phyloP scores from a whole-genome alignment of 1,140 invertebrate genomes.

The Pentalonia nigronervosa region DNA sequence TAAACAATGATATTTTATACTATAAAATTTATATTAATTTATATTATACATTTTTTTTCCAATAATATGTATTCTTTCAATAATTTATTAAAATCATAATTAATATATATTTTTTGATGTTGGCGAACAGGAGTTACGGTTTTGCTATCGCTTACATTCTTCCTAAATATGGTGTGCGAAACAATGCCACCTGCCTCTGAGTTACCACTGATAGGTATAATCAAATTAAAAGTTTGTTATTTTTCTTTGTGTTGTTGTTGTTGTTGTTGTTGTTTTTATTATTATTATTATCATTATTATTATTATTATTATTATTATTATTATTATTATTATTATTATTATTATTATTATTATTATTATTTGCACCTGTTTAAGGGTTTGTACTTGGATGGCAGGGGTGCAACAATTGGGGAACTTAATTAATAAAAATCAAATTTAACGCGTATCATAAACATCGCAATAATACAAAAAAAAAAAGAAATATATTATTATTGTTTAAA shows the following conservation, averaged over 20 bases:
- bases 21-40: neutral
- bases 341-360: slow-evolving; percentile 55
- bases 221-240: slow-evolving; percentile 55
- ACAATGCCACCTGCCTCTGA: slow-evolving; percentile 74
- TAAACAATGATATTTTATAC: slow-evolving; percentile 34
- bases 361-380: slow-evolving; percentile 40
- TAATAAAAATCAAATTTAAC: slow-evolving; percentile 34
- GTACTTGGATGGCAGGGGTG: slow-evolving; percentile 55
- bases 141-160: slow-evolving; percentile 76
- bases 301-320: slow-evolving; percentile 28
- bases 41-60: slow-evolving; percentile 26
- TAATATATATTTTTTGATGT: slow-evolving; percentile 53
- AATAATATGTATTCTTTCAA: slow-evolving; percentile 20
- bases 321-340: slow-evolving; percentile 37
- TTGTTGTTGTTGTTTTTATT: slow-evolving; percentile 8
- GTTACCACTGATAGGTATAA: slow-evolving; percentile 73
- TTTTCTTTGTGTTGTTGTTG: slow-evolving; percentile 47
- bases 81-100: slow-evolving; percentile 23
- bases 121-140: slow-evolving; percentile 72
- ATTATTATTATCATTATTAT: slow-evolving; percentile 39
- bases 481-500: slow-evolving; percentile 51
- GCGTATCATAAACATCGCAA: neutral
- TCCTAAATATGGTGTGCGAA: slow-evolving; percentile 74
- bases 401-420: slow-evolving; percentile 29
- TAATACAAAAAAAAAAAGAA: neutral